These are phyloP conservation scores for Hydractinia symbiolongicarpus DNA, from an alignment of 30 jellyfish, hydroid and myxozoan genomes.

Conservation along the genomic window DNA sequence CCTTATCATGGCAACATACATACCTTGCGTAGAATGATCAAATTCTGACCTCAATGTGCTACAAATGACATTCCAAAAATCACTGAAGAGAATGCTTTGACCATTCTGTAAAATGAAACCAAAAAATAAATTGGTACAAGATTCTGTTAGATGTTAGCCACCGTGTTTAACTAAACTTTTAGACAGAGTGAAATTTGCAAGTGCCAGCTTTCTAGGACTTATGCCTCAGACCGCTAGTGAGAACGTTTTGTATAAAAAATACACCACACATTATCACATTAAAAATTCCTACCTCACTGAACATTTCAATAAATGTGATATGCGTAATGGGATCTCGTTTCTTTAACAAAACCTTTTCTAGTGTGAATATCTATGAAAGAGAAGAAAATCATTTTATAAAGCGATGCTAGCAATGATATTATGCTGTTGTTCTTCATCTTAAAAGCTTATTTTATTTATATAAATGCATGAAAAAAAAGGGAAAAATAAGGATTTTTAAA, in stretches of 20 bases:
- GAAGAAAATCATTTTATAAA: background rate
- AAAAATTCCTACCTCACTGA: constrained; percentile 44
- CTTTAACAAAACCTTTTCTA: constrained; percentile 70
- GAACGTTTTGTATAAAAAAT: background rate
- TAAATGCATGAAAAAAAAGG: no score
- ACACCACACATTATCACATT: background rate
- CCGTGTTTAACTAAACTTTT: no score
- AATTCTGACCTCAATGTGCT: constrained; percentile 44
- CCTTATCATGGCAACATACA: background rate
- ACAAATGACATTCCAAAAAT: constrained; percentile 55
- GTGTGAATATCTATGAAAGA: constrained; percentile 33
- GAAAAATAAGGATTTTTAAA: no score
- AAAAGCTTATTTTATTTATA: no score
- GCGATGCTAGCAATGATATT: no score
- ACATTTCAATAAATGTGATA: constrained; percentile 45
- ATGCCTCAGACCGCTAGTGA: no score
- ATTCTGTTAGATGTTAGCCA: no score
- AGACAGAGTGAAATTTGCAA: no score
- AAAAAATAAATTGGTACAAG: no score
- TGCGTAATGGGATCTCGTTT: constrained; percentile 90
- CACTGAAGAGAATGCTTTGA: constrained; percentile 45
- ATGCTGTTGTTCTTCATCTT: no score
- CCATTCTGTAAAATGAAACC: constrained; percentile 32
- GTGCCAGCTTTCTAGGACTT: no score
- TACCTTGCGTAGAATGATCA: constrained; percentile 58